phyloP scores from a whole-genome alignment of 30 jellyfish, hydroid and myxozoan genomes.

The Hydractinia symbiolongicarpus region DNA sequence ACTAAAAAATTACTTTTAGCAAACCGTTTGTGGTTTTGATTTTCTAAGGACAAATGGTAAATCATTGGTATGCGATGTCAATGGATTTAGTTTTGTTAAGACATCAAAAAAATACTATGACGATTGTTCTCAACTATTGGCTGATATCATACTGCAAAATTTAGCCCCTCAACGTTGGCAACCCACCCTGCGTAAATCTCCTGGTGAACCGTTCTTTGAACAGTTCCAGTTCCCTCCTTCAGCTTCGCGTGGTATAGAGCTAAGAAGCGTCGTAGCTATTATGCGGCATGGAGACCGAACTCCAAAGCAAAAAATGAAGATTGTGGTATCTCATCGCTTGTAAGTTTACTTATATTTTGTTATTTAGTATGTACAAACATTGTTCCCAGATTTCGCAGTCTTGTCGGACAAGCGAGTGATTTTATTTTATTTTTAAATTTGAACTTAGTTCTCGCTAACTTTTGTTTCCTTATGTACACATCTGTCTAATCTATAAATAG shows the following conservation, averaged over 20 bases:
- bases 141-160: conserved; percentile 65
- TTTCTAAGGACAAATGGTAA: conserved; percentile 76
- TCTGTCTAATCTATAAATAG: too few species aligned
- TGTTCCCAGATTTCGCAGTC: too few species aligned
- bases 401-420: too few species aligned
- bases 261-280: conserved; percentile 85
- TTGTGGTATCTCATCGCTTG: conserved; percentile 74
- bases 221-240: conserved; percentile 47
- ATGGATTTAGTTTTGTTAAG: conserved; percentile 95
- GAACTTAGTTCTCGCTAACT: too few species aligned
- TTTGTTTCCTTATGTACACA: too few species aligned
- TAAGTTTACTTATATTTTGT: conserved; percentile 19
- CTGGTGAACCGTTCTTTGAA: conserved; percentile 27
- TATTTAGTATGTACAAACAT: not conserved
- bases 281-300: conserved; percentile 97
- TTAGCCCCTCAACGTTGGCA: conserved; percentile 91
- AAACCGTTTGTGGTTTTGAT: conserved; percentile 97
- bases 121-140: conserved; percentile 87
- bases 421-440: too few species aligned
- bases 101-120: conserved; percentile 90
- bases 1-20: conserved; percentile 35
- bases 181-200: conserved; percentile 36
- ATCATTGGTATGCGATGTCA: conserved; percentile 91
- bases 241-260: conserved; percentile 63
- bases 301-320: conserved; percentile 97